These are phyloP conservation scores for Onchidella celtica DNA, from an alignment of 2,888 invertebrate genomes.

Conservation along the genomic window DNA sequence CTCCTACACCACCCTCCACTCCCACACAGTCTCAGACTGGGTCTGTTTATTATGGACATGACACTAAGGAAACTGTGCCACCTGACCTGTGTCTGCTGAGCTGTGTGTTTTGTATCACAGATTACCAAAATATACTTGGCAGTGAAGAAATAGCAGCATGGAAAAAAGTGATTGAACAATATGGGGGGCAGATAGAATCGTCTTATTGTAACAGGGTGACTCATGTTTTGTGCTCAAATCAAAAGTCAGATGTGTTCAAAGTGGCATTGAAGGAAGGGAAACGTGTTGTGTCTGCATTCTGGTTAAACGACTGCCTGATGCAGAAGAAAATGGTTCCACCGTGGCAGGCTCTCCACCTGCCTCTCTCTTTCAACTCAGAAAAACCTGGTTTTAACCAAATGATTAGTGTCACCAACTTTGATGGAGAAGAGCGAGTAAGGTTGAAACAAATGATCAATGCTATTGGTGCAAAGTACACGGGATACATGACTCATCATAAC, in stretches of 20 bases:
- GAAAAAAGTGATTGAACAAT: conserved; percentile 85
- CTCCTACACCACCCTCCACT: conserved; percentile 34
- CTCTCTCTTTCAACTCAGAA: conserved; percentile 81
- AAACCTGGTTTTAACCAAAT: conserved; percentile 83
- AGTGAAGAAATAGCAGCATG: conserved; percentile 74
- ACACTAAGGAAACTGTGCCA: conserved; percentile 92
- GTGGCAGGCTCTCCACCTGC: conserved; percentile 96
- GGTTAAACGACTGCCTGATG: conserved; percentile 94
- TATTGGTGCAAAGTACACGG: conserved; percentile 90
- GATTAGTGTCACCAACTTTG: conserved; percentile 93
- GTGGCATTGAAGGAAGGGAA: conserved; percentile 86
- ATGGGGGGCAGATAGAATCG: conserved; percentile 94
- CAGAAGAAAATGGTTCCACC: conserved; percentile 94
- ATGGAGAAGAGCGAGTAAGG: conserved; percentile 90
- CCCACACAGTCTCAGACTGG: conserved; percentile 42
- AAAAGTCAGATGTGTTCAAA: conserved; percentile 94
- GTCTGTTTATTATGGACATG: conserved; percentile 84
- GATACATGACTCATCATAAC: conserved; percentile 82
- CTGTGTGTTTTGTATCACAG: conserved; percentile 93
- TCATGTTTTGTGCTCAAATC: conserved; percentile 94
- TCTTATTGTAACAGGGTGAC: conserved; percentile 93
- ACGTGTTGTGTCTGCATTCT: conserved; percentile 90
- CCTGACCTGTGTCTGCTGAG: conserved; percentile 94
- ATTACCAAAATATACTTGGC: conserved; percentile 84
- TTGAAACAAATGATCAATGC: conserved; percentile 92